Base-by-base conservation (phyloP, 2,888 invertebrate species). In the Microplitis deprimator region DNA sequence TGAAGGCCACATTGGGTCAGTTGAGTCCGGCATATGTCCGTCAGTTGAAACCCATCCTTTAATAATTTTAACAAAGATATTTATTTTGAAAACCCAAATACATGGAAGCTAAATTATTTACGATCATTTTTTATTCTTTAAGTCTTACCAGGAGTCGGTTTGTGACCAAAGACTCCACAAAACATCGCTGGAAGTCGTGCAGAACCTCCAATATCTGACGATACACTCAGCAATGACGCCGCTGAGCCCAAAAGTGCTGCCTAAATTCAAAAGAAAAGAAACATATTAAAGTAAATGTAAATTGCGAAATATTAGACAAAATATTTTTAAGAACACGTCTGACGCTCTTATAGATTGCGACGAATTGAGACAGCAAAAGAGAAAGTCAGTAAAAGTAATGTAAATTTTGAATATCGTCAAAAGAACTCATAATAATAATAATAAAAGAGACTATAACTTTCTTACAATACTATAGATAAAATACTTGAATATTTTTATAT, bases 111-210 rank as follows among this genome's bases (percentile, higher is more conserved):
- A 29, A 29, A 29, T 29, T 29, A 29, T 4, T 20, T 20, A 20
- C 1, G 1, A 20, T 20, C 20, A 20, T 20, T 29, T 29, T 29
- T 29, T 29, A 3, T 29, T 68, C 40, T 68, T 38, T 10, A 20
- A 73, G 29, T n/a, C 7, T 83, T 78, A 87, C 92, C 92, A 1
- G 94, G 94, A 65, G 95, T 94, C 0, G 97, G 96, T 86, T 97
- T 97, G 88, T 98, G 97, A n/a, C 97, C 97, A 91, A 95, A 98
- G 75, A 98, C 93, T 29, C 98, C 98, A 85, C 95, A 96, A 89
- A 96, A 97, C 92, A 96, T 95, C 1, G 96, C 94, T 0, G 98
- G 98, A 85, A 98, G 92, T 70, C 98, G 92, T 13, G 96, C 93
- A 3, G 97, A 97, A 0, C 98, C 98, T 0, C 95, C 97, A 73